Evolutionary conservation across 37 sponge, comb jelly and placozoan genomes (phyloP).

Genomic region (Ianthella basta): DNA sequence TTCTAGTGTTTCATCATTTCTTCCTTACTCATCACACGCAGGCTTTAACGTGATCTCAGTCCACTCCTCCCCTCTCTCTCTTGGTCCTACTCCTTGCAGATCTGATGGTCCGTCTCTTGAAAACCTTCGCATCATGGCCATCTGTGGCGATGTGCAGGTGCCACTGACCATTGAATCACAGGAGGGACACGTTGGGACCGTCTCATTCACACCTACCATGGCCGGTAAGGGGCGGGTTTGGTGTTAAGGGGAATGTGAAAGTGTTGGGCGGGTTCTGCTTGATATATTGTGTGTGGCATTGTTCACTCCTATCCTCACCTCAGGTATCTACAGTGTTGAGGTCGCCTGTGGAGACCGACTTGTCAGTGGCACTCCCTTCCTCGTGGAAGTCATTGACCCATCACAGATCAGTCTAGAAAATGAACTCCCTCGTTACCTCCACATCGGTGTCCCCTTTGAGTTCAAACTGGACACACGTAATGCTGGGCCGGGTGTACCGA

Average conservation of each 20-base stretch:
- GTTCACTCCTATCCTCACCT: no score
- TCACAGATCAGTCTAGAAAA: slow-evolving; percentile 41
- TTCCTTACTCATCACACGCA: not conserved
- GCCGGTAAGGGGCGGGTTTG: slow-evolving; percentile 39
- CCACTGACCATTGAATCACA: slow-evolving; percentile 47
- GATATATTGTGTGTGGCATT: no score
- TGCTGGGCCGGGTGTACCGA: slow-evolving; percentile 55
- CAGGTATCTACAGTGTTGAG: slow-evolving; percentile 55
- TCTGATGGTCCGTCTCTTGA: slow-evolving; percentile 42
- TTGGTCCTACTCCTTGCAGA: not conserved
- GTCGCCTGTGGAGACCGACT: slow-evolving; percentile 62
- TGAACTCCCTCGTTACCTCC: slow-evolving; percentile 44
- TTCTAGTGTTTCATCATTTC: not conserved
- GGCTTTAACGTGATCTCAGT: not conserved
- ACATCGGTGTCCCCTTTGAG: slow-evolving; percentile 43
- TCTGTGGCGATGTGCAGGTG: slow-evolving; percentile 41
- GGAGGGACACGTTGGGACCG: slow-evolving; percentile 52
- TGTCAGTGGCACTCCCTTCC: slow-evolving; percentile 69
- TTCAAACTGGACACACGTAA: slow-evolving; percentile 56
- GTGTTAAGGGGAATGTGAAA: no score
- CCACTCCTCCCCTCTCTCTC: not conserved
- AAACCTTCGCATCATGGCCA: slow-evolving; percentile 57
- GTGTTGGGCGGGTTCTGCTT: no score
- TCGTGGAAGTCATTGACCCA: slow-evolving; percentile 58
- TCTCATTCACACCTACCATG: slow-evolving; percentile 62